phyloP scores from a whole-genome alignment of 1,140 invertebrate genomes.

The Euglossa dilemma region DNA sequence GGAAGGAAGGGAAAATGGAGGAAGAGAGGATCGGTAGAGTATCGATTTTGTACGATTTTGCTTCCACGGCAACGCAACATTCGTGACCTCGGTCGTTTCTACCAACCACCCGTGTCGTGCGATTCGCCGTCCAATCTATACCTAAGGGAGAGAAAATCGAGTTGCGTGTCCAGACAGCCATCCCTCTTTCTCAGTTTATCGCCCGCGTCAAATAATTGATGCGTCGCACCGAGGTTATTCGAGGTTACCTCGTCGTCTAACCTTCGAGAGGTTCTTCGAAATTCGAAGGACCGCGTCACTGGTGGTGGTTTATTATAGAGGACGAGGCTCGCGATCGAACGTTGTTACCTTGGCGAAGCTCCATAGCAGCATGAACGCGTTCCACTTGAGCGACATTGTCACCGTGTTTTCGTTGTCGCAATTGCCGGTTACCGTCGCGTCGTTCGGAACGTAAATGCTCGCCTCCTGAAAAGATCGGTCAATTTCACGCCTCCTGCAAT shows the following conservation, averaged over 20 bases:
- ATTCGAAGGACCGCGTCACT: too few species aligned
- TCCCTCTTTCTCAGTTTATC: not conserved
- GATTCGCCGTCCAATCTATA: not conserved
- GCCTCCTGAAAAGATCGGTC: slow-evolving; percentile 81
- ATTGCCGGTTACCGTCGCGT: slow-evolving; percentile 85
- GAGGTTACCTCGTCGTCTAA: too few species aligned
- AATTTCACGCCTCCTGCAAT: not conserved
- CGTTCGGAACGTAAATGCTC: slow-evolving; percentile 86
- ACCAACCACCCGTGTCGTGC: not conserved
- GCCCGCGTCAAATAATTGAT: too few species aligned
- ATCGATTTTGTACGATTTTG: not conserved
- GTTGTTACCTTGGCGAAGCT: slow-evolving; percentile 88
- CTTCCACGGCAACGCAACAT: not conserved
- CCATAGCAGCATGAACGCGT: slow-evolving; percentile 87
- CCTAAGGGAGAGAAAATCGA: not conserved
- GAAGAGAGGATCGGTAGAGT: not conserved
- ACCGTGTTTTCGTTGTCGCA: slow-evolving; percentile 88
- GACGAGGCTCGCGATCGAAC: not conserved
- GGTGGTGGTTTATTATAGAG: too few species aligned
- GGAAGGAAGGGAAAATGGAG: too few species aligned
- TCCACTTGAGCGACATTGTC: slow-evolving; percentile 87
- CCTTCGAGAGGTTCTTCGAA: too few species aligned
- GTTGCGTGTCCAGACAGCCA: not conserved
- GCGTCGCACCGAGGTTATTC: too few species aligned
- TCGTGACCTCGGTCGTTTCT: slow-evolving; percentile 7